Evolutionary conservation across 2,888 invertebrate species (phyloP), one percentile per base, ranked within the genome.

Genomic region (Dryobotodes eremita): DNA sequence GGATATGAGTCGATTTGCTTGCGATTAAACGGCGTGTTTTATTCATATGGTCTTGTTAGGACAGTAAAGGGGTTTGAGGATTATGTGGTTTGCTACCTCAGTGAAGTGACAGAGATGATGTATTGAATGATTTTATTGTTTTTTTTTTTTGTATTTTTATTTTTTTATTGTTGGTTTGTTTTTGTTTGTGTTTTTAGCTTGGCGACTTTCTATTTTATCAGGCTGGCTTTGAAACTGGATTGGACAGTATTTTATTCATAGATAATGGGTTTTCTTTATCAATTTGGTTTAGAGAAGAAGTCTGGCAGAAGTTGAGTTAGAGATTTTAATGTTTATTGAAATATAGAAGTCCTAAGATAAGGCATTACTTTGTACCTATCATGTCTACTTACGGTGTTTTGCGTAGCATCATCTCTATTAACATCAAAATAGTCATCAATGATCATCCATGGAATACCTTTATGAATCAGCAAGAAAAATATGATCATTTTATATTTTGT

Each of bases 1-100:
- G 65, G 81, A 82, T 86, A 84, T 50, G 79, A 76, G 82, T 75
- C 76, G 82, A 87, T 84, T 82, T 79, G 82, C 76, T 81, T 80
- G 80, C 73, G 71, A 86, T 87, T 82, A 74, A 86, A 64, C 15
- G 20, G 5, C 20, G 65, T 80, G 65, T 79, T 80, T 82, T 79
- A 79, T 81, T 84, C 66, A 71, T 48, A 48, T 46, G 62, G 69
- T 53, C 46, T 72, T 64, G 48, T 65, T 53, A 48, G 57, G 26
- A 62, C 10, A 36, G 53, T 53, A 36, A n/a, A 53, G 7, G 26
- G 82, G 68, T 46, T 80, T 65, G 1, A 42, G 68, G 31, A 50
- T 75, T 80, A 70, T 36, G 65, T 46, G 86, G 77, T 66, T 65
- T 17, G 61, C 26, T 82, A 53, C 61, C 69, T 71, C 69, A n/a